Evolutionary conservation across 2,797 vertebrate genomes (phyloP).

Genomic region (Apogon talboti): DNA sequence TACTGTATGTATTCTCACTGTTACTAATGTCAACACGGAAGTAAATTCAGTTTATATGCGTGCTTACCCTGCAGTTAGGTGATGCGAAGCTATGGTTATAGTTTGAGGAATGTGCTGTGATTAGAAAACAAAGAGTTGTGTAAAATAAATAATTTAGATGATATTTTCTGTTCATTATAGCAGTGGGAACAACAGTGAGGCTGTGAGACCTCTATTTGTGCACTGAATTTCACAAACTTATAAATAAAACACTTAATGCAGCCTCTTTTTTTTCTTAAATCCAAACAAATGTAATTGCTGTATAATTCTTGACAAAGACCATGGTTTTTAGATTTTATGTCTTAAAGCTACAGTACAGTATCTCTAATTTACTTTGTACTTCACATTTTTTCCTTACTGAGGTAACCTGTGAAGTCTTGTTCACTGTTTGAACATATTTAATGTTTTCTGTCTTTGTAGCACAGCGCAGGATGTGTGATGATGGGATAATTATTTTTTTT

Average conservation of each 20-base stretch:
- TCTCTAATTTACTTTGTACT: neutral
- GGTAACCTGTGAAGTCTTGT: neutral
- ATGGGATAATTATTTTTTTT: conserved; percentile 7
- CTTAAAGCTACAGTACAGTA: neutral
- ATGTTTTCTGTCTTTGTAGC: conserved; percentile 36
- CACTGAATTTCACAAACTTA: neutral
- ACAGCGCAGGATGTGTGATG: neutral
- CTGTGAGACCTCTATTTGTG: neutral
- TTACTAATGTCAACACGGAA: conserved; percentile 20
- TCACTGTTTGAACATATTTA: conserved; percentile 5
- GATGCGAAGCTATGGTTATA: conserved; percentile 6
- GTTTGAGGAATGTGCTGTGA: neutral
- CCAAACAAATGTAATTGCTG: conserved; percentile 10
- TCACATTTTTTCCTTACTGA: too few species aligned
- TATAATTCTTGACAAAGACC: conserved; percentile 5
- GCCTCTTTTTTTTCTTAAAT: conserved; percentile 5
- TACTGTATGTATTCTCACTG: neutral
- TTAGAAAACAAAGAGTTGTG: neutral
- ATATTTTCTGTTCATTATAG: conserved; percentile 10
- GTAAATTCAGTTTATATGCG: neutral
- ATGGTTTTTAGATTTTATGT: neutral
- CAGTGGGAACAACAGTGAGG: neutral
- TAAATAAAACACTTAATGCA: neutral
- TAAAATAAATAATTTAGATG: neutral
- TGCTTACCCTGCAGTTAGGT: conserved; percentile 15